phyloP scores from a whole-genome alignment of 2,888 invertebrate genomes.

The Philhelius pedissequus region DNA sequence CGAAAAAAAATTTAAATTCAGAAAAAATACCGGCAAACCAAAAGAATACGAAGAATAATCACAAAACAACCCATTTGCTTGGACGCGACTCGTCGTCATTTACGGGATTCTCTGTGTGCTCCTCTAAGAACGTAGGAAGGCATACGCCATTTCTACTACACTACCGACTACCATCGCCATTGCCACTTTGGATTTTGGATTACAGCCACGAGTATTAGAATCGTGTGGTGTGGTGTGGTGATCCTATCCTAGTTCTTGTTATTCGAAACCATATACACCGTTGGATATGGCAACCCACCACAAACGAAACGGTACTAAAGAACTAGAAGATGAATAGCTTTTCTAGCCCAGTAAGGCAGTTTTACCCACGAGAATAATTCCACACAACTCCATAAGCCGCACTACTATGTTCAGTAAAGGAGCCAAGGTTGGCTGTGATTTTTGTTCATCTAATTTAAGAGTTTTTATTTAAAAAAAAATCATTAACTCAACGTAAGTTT shows the following conservation, averaged over 20 bases:
- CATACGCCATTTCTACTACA: neutral
- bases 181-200: slow-evolving; percentile 14
- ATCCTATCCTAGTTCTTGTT: slow-evolving; percentile 60
- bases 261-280: neutral
- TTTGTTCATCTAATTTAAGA: slow-evolving; percentile 8
- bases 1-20: neutral
- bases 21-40: slow-evolving; percentile 11
- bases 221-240: slow-evolving; percentile 1
- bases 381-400: neutral
- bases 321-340: slow-evolving; percentile 39
- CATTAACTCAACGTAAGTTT: neutral
- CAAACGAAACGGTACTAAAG: slow-evolving; percentile 23
- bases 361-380: neutral
- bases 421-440: slow-evolving; percentile 11
- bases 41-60: slow-evolving; percentile 35
- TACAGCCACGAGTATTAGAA: neutral
- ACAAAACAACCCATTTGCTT: slow-evolving; percentile 50
- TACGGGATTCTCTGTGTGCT: slow-evolving; percentile 33
- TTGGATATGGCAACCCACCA: slow-evolving; percentile 29
- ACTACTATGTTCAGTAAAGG: neutral
- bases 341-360: neutral
- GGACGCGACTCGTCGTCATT: slow-evolving; percentile 21
- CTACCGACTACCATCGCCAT: neutral
- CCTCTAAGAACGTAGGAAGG: neutral
- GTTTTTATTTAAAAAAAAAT: neutral